These are phyloP conservation scores for Heliconius congener DNA, from an alignment of 1,140 invertebrate species.

Conservation along the genomic window DNA sequence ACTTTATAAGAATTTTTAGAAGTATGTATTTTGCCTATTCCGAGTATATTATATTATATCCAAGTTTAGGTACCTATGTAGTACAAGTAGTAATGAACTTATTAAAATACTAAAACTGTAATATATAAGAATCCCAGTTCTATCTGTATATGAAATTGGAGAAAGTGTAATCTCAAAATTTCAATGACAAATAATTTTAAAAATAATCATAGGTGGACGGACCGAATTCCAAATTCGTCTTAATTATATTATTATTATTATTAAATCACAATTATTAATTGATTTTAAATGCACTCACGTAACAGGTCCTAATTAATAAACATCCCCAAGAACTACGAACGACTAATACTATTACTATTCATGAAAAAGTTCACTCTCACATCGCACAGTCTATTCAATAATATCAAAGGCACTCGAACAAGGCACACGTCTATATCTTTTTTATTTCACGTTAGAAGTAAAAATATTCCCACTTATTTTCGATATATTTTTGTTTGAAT, in stretches of 20 bases:
- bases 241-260: too few species aligned
- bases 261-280: neutral
- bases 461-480: conserved; percentile 49
- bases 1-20: too few species aligned
- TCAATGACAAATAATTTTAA: too few species aligned
- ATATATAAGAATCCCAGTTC: too few species aligned
- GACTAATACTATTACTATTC: neutral
- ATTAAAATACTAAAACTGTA: too few species aligned
- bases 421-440: conserved; percentile 7
- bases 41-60: too few species aligned
- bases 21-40: too few species aligned
- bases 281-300: conserved; percentile 4
- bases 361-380: conserved; percentile 28
- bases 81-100: too few species aligned
- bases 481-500: conserved; percentile 65
- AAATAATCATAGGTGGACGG: too few species aligned
- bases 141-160: neutral
- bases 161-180: too few species aligned
- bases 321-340: neutral
- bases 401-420: conserved; percentile 29
- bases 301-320: neutral
- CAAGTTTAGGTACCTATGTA: too few species aligned
- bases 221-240: too few species aligned
- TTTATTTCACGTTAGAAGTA: conserved; percentile 33
- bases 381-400: conserved; percentile 8